Evolutionary conservation across 2,113 vertebrate genomes (phyloP).

Genomic region (Hypomesus transpacificus): DNA sequence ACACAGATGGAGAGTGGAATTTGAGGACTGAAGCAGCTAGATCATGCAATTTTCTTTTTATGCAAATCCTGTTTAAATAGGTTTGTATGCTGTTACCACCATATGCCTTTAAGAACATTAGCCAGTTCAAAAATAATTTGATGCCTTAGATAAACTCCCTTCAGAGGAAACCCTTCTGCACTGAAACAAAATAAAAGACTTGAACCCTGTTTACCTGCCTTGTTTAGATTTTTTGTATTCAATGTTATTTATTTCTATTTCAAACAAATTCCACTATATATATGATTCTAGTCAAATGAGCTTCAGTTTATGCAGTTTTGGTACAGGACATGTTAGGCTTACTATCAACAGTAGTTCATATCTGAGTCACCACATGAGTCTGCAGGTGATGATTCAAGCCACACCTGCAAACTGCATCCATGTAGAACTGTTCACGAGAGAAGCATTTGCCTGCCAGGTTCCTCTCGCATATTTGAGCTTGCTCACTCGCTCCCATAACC

Average conservation of each 20-base stretch:
- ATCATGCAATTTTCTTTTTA: slow-evolving; percentile 4
- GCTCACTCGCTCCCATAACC: slow-evolving; percentile 29
- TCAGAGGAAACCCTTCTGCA: slow-evolving; percentile 42
- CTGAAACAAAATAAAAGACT: slow-evolving; percentile 67
- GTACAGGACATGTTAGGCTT: no score
- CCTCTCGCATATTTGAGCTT: slow-evolving; percentile 35
- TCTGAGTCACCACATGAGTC: background rate
- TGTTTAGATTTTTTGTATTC: slow-evolving; percentile 23
- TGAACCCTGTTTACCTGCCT: slow-evolving; percentile 43
- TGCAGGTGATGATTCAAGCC: background rate
- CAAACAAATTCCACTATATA: background rate
- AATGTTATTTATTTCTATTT: background rate
- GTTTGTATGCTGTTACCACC: slow-evolving; percentile 45
- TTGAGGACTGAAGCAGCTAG: slow-evolving; percentile 2
- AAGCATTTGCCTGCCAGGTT: no score
- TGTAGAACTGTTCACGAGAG: no score
- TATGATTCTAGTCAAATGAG: no score
- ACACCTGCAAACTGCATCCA: no score
- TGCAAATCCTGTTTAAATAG: slow-evolving; percentile 24
- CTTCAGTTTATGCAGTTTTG: no score
- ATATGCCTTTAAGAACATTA: slow-evolving; percentile 50
- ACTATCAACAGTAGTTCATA: no score
- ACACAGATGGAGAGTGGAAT: no score
- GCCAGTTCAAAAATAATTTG: slow-evolving; percentile 43
- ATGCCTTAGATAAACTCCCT: slow-evolving; percentile 52